Evolutionary conservation across 2,797 vertebrate genomes (phyloP).

Genomic region (Poeciliopsis presidionis): DNA sequence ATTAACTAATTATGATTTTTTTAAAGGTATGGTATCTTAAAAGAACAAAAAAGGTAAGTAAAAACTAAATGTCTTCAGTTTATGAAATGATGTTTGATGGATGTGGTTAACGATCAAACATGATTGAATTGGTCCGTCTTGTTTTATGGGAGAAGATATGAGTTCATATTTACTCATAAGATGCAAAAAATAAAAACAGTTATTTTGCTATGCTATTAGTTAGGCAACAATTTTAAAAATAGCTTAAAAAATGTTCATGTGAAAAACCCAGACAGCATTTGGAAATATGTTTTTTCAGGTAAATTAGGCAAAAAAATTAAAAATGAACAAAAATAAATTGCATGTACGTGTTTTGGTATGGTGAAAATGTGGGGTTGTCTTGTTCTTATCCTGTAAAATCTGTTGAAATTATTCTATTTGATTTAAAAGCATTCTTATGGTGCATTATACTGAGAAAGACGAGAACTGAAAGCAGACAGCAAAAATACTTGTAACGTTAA

Average conservation of each 20-base stretch:
- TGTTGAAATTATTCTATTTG: neutral
- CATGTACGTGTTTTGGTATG: neutral
- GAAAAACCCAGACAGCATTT: neutral
- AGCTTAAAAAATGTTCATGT: neutral
- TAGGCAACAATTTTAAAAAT: neutral
- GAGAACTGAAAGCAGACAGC: neutral
- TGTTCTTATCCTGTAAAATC: neutral
- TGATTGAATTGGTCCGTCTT: neutral
- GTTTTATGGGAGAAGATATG: neutral
- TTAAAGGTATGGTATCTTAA: neutral
- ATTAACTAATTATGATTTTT: neutral
- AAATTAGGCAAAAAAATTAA: neutral
- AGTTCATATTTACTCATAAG: neutral
- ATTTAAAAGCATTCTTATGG: neutral
- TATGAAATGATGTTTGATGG: neutral
- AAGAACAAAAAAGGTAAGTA: neutral
- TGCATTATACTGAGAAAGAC: too few species aligned
- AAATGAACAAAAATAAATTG: too few species aligned
- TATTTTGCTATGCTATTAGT: neutral
- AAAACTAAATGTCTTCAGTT: neutral
- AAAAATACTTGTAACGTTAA: neutral
- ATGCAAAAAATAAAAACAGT: neutral
- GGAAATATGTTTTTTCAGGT: neutral
- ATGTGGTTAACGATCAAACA: neutral
- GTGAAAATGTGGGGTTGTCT: neutral